Evolutionary conservation across 2,888 invertebrate species (phyloP).

Genomic region (Hydroisotoma schaefferi): DNA sequence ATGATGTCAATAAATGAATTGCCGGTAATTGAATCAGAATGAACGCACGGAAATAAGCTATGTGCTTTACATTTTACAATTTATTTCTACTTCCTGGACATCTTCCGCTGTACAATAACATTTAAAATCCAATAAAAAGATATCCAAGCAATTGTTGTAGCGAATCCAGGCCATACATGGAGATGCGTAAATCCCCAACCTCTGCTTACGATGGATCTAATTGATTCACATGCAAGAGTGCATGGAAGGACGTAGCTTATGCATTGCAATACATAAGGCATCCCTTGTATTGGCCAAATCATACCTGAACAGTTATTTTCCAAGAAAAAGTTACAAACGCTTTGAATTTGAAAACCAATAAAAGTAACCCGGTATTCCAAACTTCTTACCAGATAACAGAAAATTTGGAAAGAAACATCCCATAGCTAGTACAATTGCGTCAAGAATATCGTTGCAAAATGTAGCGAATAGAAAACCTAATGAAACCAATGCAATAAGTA

Average conservation of each 20-base stretch:
- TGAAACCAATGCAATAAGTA: no score
- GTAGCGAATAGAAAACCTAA: not conserved
- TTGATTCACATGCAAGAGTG: not conserved
- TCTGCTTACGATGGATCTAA: not conserved
- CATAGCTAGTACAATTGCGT: not conserved
- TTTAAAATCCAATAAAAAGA: not conserved
- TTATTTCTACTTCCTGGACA: no score
- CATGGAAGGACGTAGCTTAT: conserved; percentile 16
- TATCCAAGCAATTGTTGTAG: conserved; percentile 1
- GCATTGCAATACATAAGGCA: conserved; percentile 26
- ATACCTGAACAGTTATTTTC: conserved; percentile 23
- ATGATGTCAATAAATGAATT: no score
- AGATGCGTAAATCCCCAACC: conserved; percentile 1
- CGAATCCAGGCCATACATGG: not conserved
- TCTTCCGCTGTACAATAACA: not conserved
- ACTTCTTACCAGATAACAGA: not conserved
- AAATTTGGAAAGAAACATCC: conserved; percentile 3
- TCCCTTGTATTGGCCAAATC: conserved; percentile 35
- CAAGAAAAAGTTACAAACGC: no score
- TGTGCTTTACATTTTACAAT: no score
- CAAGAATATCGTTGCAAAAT: not conserved
- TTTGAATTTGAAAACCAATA: no score
- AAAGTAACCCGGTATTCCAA: no score
- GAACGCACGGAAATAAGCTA: no score
- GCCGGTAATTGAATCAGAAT: no score